Conservation (phyloP, 2,113 vertebrate genomes). For the Channa argus region DNA sequence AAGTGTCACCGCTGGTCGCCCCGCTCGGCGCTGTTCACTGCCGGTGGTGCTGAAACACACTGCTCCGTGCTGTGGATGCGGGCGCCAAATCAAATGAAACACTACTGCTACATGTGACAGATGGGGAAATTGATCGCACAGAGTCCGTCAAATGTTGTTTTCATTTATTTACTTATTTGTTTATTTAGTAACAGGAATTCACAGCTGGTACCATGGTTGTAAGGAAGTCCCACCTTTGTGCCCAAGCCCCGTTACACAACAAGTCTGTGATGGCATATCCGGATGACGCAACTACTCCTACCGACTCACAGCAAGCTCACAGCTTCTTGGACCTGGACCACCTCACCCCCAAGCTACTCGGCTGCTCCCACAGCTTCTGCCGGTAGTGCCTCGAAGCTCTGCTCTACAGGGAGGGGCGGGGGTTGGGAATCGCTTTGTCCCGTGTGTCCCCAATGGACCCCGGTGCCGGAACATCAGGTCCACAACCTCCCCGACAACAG, state of each 20-base stretch:
- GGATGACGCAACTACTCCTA: too few relatives aligned
- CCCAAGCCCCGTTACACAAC: too few relatives aligned
- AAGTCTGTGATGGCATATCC: too few relatives aligned
- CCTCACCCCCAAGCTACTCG: slow-evolving; percentile 83
- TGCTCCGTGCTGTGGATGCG: slow-evolving; percentile 6
- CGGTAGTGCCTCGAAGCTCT: slow-evolving; percentile 84
- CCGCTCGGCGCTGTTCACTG: slow-evolving; percentile 66
- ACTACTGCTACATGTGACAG: too few relatives aligned
- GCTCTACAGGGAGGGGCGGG: slow-evolving; percentile 72
- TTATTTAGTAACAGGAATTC: too few relatives aligned
- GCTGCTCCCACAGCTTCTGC: slow-evolving; percentile 89
- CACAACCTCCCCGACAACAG: slow-evolving; percentile 83
- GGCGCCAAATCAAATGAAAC: not conserved
- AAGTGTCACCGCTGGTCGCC: slow-evolving; percentile 54
- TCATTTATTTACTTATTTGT: too few relatives aligned
- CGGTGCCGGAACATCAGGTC: slow-evolving; percentile 83
- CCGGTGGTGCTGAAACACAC: slow-evolving; percentile 65
- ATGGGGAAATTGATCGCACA: too few relatives aligned
- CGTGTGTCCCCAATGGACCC: slow-evolving; percentile 85
- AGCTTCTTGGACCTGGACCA: slow-evolving; percentile 86
- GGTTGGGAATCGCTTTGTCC: slow-evolving; percentile 82
- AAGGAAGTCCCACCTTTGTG: too few relatives aligned
- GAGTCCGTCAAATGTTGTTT: too few relatives aligned
- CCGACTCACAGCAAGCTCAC: slow-evolving; percentile 38
- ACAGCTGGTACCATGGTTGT: too few relatives aligned